Base-by-base conservation (phyloP, 2,888 invertebrate genomes). In the Andrena bucephala region DNA sequence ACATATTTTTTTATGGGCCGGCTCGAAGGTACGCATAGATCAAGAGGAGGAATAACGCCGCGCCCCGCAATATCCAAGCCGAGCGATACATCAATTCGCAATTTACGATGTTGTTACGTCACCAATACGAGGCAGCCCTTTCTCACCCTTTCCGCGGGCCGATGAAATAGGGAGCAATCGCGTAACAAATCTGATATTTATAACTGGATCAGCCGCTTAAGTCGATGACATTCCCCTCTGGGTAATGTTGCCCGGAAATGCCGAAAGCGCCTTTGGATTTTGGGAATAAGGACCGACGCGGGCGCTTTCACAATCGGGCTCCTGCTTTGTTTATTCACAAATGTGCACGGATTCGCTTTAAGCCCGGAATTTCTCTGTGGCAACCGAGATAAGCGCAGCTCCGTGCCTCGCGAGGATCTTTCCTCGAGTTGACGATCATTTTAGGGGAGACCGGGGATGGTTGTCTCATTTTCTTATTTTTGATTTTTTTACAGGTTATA, bases 151-250 rank as follows among this genome's bases (percentile, higher is more conserved):
- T 42, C 33, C 66, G 54, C 67, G n/a, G 16, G 4, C 16, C 27
- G 60, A 59, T 52, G 42, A 88, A 85, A 86, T 86, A 87, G 70
- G 79, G 76, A 77, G 33, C 73, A 65, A 71, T 73, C 72, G 65
- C 65, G 68, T 67, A 68, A 85, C 85, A 81, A 88, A 87, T 90
- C 81, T 81, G 65, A 86, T 90, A 90, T 89, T 90, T 89, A 90
- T 88, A 85, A 87, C 88, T 65, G 87, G 84, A 89, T 90, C 85
- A 87, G 72, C 84, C 78, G 84, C 77, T 87, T 83, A 83, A 87
- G 85, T 74, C 83, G 82, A 81, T 78, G 57, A 57, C 68, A 50
- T 29, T 31, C 65, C 73, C 42, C 42, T 20, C 10, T 5, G 48
- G 52, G 27, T 70, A 78, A 80, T 65, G 69, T 33, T 48, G 16